Conservation (phyloP, 2,888 invertebrate species). For the Caenorhabditis sp. region DNA sequence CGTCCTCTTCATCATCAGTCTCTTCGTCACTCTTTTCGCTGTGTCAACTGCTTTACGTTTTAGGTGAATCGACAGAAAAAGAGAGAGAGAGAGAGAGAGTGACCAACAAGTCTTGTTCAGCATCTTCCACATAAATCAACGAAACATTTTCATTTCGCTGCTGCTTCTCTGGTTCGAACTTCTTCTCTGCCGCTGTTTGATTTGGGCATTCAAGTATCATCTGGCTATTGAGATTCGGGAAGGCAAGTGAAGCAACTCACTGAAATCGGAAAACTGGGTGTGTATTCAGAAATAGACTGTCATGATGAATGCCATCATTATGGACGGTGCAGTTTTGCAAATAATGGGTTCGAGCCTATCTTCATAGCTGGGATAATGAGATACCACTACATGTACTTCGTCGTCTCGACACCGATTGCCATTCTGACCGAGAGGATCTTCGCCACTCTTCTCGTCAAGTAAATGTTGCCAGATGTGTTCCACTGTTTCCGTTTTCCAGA, state of each 20-base stretch:
- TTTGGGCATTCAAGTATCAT: slow-evolving; percentile 58
- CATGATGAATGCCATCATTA: slow-evolving; percentile 42
- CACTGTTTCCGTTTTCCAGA: slow-evolving; percentile 39
- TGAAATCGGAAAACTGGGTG: too few relatives aligned
- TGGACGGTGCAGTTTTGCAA: slow-evolving; percentile 17
- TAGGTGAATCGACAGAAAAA: slow-evolving; percentile 16
- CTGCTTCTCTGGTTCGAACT: slow-evolving; percentile 60
- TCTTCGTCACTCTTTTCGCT: slow-evolving; percentile 46
- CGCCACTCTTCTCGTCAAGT: slow-evolving; percentile 58
- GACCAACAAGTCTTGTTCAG: slow-evolving; percentile 17
- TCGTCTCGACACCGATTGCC: slow-evolving; percentile 46
- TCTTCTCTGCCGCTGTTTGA: slow-evolving; percentile 32
- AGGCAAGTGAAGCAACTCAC: too few relatives aligned
- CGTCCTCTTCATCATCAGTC: slow-evolving; percentile 49
- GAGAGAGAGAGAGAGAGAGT: not conserved
- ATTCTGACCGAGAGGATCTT: slow-evolving; percentile 57
- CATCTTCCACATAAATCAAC: slow-evolving; percentile 58
- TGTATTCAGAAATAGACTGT: slow-evolving; percentile 29
- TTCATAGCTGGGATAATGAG: slow-evolving; percentile 54
- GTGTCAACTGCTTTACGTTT: slow-evolving; percentile 51
- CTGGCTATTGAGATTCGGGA: slow-evolving; percentile 41
- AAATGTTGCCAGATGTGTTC: not conserved
- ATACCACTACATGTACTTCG: slow-evolving; percentile 64
- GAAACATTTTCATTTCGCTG: slow-evolving; percentile 50
- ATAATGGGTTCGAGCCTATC: slow-evolving; percentile 40